Evolutionary conservation across 2,888 invertebrate genomes (phyloP).

Genomic region (Ophioninae sp.): DNA sequence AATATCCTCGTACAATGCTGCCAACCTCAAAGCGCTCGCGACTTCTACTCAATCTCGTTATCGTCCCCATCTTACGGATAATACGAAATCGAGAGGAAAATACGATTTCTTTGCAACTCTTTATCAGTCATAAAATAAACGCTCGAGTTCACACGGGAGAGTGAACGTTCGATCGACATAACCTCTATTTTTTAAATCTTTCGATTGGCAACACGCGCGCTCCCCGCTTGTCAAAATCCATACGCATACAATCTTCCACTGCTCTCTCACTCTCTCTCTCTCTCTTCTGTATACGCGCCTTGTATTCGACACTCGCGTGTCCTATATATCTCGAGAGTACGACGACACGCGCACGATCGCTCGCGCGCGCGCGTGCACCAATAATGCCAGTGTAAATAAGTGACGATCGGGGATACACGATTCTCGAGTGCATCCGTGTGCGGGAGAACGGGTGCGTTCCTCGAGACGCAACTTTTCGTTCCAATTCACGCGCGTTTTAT

Average conservation of each 20-base stretch:
- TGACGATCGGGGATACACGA: background rate
- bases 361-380: background rate
- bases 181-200: conserved; percentile 47
- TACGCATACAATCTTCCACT: background rate
- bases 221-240: background rate
- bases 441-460: background rate
- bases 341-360: background rate
- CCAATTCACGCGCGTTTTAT: conserved; percentile 7
- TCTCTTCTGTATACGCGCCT: background rate
- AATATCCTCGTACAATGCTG: conserved; percentile 28
- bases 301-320: background rate
- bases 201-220: background rate
- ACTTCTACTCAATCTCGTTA: background rate
- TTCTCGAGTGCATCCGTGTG: background rate
- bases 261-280: background rate
- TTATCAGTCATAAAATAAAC: background rate
- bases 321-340: background rate
- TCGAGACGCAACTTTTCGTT: conserved; percentile 42
- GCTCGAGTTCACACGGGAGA: background rate
- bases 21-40: conserved; percentile 13
- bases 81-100: conserved; percentile 15
- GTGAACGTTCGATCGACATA: conserved; percentile 28
- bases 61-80: background rate
- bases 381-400: background rate
- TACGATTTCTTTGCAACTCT: background rate